Evolutionary conservation across 2,113 vertebrate species (phyloP).

Genomic region (Prolemur simus): DNA sequence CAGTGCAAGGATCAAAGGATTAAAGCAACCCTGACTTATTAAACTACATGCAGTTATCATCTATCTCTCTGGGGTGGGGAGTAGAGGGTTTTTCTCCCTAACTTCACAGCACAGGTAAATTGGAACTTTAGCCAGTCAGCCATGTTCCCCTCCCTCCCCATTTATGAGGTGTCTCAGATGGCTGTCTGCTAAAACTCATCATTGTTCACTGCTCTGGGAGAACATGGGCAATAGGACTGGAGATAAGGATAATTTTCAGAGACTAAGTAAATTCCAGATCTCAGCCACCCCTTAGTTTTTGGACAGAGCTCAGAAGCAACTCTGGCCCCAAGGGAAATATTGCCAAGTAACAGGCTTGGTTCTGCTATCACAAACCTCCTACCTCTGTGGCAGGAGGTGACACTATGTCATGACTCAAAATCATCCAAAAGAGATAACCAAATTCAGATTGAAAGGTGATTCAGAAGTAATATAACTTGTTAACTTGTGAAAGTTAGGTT

Average conservation of each 20-base stretch:
- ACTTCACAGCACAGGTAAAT: not conserved
- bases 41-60: not conserved
- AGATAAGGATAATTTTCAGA: not conserved
- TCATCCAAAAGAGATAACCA: not conserved
- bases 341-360: not conserved
- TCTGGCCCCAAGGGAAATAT: not conserved
- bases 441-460: not conserved
- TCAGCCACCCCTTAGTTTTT: not conserved
- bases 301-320: not conserved
- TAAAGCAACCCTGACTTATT: not conserved
- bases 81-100: not conserved
- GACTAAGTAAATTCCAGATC: not conserved
- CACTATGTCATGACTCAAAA: not conserved
- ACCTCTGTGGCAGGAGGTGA: not conserved
- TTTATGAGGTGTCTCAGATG: not conserved
- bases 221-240: not conserved
- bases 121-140: not conserved
- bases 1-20: not conserved
- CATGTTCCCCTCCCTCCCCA: not conserved
- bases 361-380: not conserved
- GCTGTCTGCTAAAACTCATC: not conserved
- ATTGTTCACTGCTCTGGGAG: not conserved
- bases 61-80: not conserved
- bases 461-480: not conserved
- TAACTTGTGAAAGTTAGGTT: constrained; percentile 20